A percentile compares a stretch with the other conserved stretches of the same genome.
These are phyloP conservation scores for Protophormia terraenovae DNA, from an alignment of 2,888 invertebrate species.

Conservation along the genomic window DNA sequence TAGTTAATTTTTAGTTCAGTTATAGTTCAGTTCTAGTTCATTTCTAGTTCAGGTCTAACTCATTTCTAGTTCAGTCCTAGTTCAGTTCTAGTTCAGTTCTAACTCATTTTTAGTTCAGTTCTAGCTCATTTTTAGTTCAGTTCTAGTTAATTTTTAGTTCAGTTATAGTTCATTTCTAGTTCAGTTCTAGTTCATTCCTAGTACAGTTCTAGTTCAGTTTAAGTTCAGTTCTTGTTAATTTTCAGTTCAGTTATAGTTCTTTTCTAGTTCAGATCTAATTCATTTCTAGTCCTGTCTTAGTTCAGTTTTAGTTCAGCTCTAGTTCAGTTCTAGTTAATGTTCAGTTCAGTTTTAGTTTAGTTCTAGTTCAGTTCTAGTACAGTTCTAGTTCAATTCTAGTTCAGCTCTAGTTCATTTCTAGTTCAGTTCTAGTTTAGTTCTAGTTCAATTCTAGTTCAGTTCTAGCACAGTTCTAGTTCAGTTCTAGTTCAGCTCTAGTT, in stretches of 20 bases:
- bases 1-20: not conserved
- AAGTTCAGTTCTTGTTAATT: no score
- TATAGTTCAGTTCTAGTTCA: not conserved
- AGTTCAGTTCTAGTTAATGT: not conserved
- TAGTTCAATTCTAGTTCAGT: not conserved
- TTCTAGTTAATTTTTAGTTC: not conserved
- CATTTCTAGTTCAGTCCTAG: not conserved
- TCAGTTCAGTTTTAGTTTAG: not conserved
- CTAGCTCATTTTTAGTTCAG: not conserved
- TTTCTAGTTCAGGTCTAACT: not conserved
- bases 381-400: not conserved
- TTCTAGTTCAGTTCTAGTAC: not conserved
- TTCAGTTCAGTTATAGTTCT: not conserved
- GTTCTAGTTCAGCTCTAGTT: not conserved
- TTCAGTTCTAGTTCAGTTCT: not conserved
- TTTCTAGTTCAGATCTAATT: not conserved
- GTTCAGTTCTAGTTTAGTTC: not conserved
- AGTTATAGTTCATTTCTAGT: not conserved
- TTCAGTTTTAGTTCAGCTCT: not conserved
- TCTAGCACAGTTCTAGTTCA: not conserved
- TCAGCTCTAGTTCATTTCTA: not conserved
- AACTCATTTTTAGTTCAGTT: not conserved
- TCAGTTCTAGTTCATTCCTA: not conserved
- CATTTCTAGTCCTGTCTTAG: not conserved
- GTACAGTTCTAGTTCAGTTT: not conserved